phyloP scores from a whole-genome alignment of 2,888 invertebrate genomes.

The Stramonita haemastoma region DNA sequence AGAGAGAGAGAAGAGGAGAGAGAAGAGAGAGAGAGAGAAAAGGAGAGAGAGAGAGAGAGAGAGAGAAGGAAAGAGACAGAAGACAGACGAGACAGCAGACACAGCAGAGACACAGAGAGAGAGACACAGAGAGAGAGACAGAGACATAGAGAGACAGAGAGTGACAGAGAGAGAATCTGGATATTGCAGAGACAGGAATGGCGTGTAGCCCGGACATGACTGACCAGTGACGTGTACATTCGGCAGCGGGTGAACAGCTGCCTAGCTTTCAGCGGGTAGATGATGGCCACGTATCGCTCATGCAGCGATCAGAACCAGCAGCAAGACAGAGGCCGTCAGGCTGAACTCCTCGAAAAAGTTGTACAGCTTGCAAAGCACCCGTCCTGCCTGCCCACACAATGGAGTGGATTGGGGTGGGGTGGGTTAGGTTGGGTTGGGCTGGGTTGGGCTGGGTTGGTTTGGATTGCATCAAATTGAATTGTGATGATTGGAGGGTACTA shows the following conservation, averaged over 20 bases:
- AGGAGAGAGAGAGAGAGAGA: not conserved
- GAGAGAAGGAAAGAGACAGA: not conserved
- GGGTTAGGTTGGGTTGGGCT: no score
- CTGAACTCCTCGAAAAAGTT: conserved; percentile 92
- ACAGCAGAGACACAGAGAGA: not conserved
- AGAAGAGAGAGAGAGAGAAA: not conserved
- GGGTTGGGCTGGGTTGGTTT: no score
- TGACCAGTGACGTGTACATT: conserved; percentile 82
- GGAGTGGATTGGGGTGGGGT: no score
- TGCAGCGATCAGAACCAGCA: conserved; percentile 84
- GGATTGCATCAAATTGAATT: no score
- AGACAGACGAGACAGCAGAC: not conserved
- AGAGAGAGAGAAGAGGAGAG: not conserved
- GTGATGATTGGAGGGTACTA: no score
- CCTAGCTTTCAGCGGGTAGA: conserved; percentile 89
- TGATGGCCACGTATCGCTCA: conserved; percentile 73
- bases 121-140: not conserved
- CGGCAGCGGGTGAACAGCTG: conserved; percentile 86
- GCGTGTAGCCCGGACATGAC: not conserved
- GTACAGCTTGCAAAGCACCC: conserved; percentile 89
- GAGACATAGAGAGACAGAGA: not conserved
- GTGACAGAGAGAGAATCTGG: not conserved
- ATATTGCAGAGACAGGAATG: no score
- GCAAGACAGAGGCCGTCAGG: conserved; percentile 93
- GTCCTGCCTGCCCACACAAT: conserved; percentile 34